Base-by-base conservation (phyloP, 2,888 invertebrate genomes). In the Cephus nigrinus region DNA sequence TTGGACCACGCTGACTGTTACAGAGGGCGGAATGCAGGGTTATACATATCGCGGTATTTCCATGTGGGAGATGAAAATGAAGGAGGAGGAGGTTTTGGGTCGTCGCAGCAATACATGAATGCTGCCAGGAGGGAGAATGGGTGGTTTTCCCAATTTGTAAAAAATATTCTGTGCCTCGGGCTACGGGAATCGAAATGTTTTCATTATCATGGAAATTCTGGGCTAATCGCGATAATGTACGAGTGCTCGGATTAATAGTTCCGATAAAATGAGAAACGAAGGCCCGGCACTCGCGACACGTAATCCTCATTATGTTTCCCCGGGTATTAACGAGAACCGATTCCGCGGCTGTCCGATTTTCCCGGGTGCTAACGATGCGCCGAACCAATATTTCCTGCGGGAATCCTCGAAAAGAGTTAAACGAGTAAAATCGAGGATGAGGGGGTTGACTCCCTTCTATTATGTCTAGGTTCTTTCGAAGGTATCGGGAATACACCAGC, bases 241-340 rank as follows among this genome's bases (percentile, higher is more conserved):
- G 23, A 55, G 23, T 9, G 23, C 55, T 23, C 85, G 80, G 85
- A 84, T 84, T 84, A 84, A 84, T 85, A 83, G 83, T 80, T 40
- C 78, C 78, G 72, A 76, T 71, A 33, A 72, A 31, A 76, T 40
- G 35, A 68, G 40, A 76, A 40, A 31, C 30, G 40, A 34, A 69
- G 76, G 40, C 68, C 11, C 31, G 68, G 34, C 32, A 75, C 30
- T 83, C 84, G 82, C 75, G 82, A 85, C 85, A 85, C 85, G 85
- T 85, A 85, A 85, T 82, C 82, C 84, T 85, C 85, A 85, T 85
- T 85, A 85, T 85, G 82, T 82, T 84, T 85, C 69, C 71, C 81
- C 78, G 81, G 85, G 84, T 84, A 85, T 85, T 85, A 85, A 85
- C 85, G 85, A 85, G 77, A 35, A 31, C 72, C 32, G 68, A 78